Evolutionary conservation across 2,888 invertebrate genomes (phyloP).

Genomic region (Apantesis nais): DNA sequence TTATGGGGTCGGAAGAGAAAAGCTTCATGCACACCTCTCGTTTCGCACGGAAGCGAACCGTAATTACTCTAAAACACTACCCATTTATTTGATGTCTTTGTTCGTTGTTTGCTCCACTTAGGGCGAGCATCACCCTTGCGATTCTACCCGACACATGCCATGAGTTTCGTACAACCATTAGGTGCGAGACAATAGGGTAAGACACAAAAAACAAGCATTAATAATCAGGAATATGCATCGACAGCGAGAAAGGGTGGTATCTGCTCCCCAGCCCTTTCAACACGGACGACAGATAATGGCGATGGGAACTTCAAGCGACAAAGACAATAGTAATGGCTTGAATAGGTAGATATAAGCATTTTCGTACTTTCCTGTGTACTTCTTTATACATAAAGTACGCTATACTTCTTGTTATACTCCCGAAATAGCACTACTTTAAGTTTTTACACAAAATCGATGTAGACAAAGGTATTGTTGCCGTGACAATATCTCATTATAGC

Average conservation of each 20-base stretch:
- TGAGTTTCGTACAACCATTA: constrained; percentile 78
- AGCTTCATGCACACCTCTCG: constrained; percentile 78
- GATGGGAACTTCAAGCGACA: constrained; percentile 70
- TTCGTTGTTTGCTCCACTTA: constrained; percentile 85
- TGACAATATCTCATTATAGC: constrained; percentile 34
- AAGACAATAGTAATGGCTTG: constrained; percentile 68
- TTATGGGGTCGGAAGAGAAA: constrained; percentile 63
- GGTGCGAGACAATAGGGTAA: constrained; percentile 76
- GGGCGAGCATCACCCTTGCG: constrained; percentile 81
- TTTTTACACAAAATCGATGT: constrained; percentile 31
- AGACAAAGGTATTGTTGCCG: constrained; percentile 30
- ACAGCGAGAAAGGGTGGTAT: constrained; percentile 65
- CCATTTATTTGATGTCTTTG: constrained; percentile 86
- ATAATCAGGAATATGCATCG: constrained; percentile 84
- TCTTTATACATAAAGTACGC: constrained; percentile 21
- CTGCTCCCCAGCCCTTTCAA: constrained; percentile 64
- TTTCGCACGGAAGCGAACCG: constrained; percentile 81
- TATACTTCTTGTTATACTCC: constrained; percentile 25
- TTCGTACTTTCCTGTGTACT: constrained; percentile 45
- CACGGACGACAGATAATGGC: constrained; percentile 68
- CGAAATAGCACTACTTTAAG: constrained; percentile 36
- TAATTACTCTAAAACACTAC: constrained; percentile 86
- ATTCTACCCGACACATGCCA: constrained; percentile 79
- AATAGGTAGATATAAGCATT: constrained; percentile 54
- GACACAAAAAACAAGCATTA: constrained; percentile 83